These are phyloP conservation scores for Sebastes oblongus DNA, from an alignment of 2,797 vertebrate genomes.

Conservation along the genomic window DNA sequence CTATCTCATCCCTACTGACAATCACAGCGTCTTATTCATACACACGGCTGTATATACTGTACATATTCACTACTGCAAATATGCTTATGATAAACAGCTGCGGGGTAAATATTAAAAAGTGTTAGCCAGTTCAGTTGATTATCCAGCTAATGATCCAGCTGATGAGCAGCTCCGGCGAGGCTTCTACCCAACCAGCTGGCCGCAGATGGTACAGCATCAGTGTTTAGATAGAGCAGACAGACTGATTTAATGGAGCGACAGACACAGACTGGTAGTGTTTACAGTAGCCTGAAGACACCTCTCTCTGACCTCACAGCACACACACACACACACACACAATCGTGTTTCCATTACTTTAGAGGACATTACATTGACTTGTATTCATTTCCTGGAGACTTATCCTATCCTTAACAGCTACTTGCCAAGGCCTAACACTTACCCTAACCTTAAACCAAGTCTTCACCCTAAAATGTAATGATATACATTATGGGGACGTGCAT, in stretches of 20 bases:
- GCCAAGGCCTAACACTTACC: no score
- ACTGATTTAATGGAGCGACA: slow-evolving; percentile 45
- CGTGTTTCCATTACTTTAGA: no score
- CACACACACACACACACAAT: no score
- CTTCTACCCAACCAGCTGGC: slow-evolving; percentile 52
- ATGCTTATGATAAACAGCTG: slow-evolving; percentile 19
- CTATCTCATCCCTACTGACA: background rate
- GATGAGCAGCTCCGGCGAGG: slow-evolving; percentile 34
- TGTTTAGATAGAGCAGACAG: slow-evolving; percentile 47
- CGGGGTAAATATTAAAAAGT: slow-evolving; percentile 5
- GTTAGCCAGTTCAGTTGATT: slow-evolving; percentile 44
- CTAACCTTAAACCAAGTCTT: no score
- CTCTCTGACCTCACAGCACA: slow-evolving; percentile 37
- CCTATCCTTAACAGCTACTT: no score
- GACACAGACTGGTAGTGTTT: slow-evolving; percentile 58
- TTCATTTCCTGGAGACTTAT: no score
- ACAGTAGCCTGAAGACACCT: slow-evolving; percentile 37
- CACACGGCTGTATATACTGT: background rate
- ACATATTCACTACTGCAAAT: background rate
- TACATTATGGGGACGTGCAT: no score
- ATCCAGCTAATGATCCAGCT: slow-evolving; percentile 50
- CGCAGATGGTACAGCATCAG: slow-evolving; percentile 55
- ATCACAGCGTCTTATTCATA: background rate
- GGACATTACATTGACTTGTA: no score
- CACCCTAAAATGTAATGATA: no score